Base-by-base conservation (phyloP, 2,797 vertebrate species). In the Chloroceryle amazona region DNA sequence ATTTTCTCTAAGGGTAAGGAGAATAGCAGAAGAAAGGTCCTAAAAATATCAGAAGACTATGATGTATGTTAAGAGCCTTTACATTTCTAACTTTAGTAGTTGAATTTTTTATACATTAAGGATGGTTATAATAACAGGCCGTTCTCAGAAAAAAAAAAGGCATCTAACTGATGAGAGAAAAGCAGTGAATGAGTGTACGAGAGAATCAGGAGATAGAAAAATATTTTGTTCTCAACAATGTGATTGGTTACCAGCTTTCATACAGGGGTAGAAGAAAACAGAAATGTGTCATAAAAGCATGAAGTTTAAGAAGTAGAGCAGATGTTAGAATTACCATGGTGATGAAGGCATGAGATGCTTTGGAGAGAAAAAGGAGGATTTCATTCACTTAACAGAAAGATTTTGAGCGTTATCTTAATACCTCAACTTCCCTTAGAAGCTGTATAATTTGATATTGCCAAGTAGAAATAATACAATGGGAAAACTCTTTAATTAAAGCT, bases 1-100 rank as follows among this genome's bases (percentile, higher is more conserved):
- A 49, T 85, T 94, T 96, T 81, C 80, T 90, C 81, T 58, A 60
- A 96, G 79, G 70, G 35, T 75, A 89, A 62, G 49, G 41, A 91
- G 74, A 46, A 14, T 7, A 60, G n/a, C 49, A 85, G 57, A 89
- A 42, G 61, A 78, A 89, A 68, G 65, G 54, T 86, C 21, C 31
- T 68, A 55, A 68, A 31, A 91, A 71, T 70, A 90, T 80, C 47
- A 74, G 76, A 82, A 63, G 39, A 61, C 13, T 46, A 8, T 23
- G 37, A 37, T 65, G 25, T 16, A 26, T n/a, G 3, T 76, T 86
- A 65, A 86, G 26, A 86, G 31, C 22, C 22, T 92, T 79, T 54
- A 55, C 2, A 13, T 49, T 52, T 83, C 49, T 78, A 29, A 78
- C 83, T 68, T 51, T 66, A 35, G 13, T 61, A 55, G 25, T 10